phyloP scores from a whole-genome alignment of 2,113 vertebrate genomes.

The Chinchilla lanigera region DNA sequence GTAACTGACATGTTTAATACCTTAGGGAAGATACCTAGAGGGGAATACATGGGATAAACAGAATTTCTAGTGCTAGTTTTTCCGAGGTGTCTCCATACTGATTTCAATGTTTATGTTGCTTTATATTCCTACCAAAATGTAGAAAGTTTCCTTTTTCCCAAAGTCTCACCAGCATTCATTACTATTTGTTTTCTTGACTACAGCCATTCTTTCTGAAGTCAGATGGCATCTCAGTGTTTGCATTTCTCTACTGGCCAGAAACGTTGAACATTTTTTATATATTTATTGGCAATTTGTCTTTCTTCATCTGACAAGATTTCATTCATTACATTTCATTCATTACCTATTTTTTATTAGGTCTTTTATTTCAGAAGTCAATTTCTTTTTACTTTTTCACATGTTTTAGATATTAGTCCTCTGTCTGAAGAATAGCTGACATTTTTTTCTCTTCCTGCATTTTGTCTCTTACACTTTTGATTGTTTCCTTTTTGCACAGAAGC shows the following conservation, averaged over 20 bases:
- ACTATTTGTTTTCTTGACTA: not conserved
- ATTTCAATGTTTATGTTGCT: not conserved
- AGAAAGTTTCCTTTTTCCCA: not conserved
- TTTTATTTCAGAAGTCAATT: not conserved
- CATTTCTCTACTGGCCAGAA: not conserved
- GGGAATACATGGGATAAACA: not conserved
- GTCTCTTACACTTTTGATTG: not conserved
- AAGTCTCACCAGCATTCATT: not conserved
- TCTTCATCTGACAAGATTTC: not conserved
- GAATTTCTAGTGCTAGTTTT: not conserved
- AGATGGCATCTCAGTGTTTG: not conserved
- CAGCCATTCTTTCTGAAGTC: not conserved
- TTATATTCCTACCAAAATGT: not conserved
- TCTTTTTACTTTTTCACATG: not conserved
- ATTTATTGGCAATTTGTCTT: not conserved
- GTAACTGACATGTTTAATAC: not conserved
- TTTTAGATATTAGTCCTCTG: not conserved
- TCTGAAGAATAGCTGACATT: not conserved
- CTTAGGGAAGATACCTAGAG: not conserved
- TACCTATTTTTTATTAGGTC: not conserved
- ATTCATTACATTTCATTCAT: not conserved
- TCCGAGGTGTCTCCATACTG: not conserved
- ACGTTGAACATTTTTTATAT: not conserved
- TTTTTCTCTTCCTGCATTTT: not conserved
- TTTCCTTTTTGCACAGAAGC: not conserved